These are phyloP conservation scores for Rhincodon typus DNA, from an alignment of 2,797 vertebrate genomes.

Conservation along the genomic window DNA sequence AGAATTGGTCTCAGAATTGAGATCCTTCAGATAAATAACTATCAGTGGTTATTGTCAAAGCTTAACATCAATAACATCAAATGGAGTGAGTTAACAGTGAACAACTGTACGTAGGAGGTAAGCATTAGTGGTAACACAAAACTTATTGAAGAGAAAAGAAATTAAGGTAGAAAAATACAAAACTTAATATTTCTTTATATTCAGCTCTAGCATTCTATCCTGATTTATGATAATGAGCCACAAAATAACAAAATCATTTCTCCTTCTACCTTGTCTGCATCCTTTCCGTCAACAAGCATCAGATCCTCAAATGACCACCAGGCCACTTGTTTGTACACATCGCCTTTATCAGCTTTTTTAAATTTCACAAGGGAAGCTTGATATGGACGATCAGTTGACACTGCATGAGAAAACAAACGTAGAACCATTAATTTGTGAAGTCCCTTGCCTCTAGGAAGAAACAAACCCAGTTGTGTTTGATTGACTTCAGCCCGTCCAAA, in stretches of 20 bases:
- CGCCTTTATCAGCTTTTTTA: slow-evolving; percentile 44
- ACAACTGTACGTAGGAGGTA: not conserved
- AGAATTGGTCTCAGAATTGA: not conserved
- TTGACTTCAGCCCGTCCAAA: not conserved
- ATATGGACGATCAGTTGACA: slow-evolving; percentile 37
- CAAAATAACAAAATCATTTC: not conserved
- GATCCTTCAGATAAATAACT: not conserved
- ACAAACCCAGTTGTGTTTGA: not conserved
- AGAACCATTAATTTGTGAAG: not conserved
- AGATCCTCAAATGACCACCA: slow-evolving; percentile 47
- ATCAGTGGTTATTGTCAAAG: not conserved
- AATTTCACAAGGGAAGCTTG: slow-evolving; percentile 45
- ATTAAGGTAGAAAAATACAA: not conserved
- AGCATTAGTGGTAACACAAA: not conserved
- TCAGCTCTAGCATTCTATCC: not conserved
- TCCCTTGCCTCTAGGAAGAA: not conserved
- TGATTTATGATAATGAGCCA: not conserved
- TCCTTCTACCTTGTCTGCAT: slow-evolving; percentile 43
- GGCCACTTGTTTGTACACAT: slow-evolving; percentile 42
- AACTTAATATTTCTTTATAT: not conserved
- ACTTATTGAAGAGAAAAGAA: not conserved
- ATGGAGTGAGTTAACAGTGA: not conserved
- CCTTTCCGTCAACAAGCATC: slow-evolving; percentile 47
- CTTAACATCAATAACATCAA: not conserved
- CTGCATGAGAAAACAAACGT: slow-evolving; percentile 22